Percentiles rank a stretch among this genome's conserved stretches.
Evolutionary conservation across 2,797 vertebrate genomes (phyloP).

Genomic region (Sebastes vulpes): DNA sequence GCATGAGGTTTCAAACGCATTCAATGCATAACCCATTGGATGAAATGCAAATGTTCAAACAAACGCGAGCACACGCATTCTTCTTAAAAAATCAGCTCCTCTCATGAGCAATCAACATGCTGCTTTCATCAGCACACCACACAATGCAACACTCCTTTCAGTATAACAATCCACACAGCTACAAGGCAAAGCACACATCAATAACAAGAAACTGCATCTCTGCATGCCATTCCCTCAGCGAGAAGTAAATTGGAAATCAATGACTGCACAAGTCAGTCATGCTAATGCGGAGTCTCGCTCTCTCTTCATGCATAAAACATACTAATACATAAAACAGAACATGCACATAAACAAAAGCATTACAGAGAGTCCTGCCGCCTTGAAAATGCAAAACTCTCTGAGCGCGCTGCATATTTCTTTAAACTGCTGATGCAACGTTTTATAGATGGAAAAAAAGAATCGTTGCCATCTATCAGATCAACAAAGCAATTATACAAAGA

Average conservation of each 20-base stretch:
- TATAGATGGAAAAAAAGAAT: background rate
- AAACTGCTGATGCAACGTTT: background rate
- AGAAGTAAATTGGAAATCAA: slow-evolving; percentile 17
- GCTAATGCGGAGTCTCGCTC: fast-evolving
- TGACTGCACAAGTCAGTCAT: background rate
- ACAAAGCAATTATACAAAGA: background rate
- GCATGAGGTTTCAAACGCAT: background rate
- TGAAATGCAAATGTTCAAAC: background rate
- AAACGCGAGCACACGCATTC: background rate
- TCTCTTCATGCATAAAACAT: slow-evolving; percentile 36
- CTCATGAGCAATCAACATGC: background rate
- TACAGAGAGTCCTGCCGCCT: background rate
- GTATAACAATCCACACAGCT: background rate
- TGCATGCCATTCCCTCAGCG: background rate
- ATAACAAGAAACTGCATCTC: background rate
- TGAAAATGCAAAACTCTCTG: background rate
- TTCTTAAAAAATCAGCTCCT: background rate
- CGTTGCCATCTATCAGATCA: background rate
- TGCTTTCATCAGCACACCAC: background rate
- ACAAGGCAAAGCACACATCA: background rate
- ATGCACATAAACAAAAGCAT: background rate
- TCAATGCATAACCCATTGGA: background rate
- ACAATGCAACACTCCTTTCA: slow-evolving; percentile 3
- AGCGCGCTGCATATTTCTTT: background rate
- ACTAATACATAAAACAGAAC: background rate